phyloP scores from a whole-genome alignment of 2,797 vertebrate species.

The Syngnathus acus region DNA sequence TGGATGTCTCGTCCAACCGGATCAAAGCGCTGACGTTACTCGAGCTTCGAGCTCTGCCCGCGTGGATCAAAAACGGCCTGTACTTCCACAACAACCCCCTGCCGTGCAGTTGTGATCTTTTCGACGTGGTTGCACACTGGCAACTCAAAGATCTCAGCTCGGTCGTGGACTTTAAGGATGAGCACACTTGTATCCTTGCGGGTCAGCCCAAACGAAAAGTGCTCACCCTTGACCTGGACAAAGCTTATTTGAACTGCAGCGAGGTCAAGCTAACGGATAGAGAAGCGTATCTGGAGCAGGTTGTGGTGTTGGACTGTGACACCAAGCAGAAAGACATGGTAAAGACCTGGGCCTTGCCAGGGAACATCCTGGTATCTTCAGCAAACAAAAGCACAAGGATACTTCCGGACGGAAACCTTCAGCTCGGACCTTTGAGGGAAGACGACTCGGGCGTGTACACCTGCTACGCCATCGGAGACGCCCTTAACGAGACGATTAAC shows the following conservation, averaged over 20 bases:
- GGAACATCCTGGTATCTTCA: constrained; percentile 60
- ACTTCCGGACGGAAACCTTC: constrained; percentile 69
- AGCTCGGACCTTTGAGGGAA: constrained; percentile 65
- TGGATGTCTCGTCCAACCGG: constrained; percentile 87
- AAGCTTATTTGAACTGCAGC: constrained; percentile 59
- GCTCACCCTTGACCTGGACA: constrained; percentile 60
- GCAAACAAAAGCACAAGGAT: constrained; percentile 59
- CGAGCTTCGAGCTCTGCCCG: constrained; percentile 79
- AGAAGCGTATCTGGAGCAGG: constrained; percentile 78
- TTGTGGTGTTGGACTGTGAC: constrained; percentile 79
- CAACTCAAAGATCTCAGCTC: constrained; percentile 76
- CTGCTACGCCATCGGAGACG: constrained; percentile 80
- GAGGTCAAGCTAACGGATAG: constrained; percentile 62
- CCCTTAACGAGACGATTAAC: constrained; percentile 84
- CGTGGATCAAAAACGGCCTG: constrained; percentile 84
- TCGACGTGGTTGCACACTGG: constrained; percentile 80
- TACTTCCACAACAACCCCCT: constrained; percentile 88
- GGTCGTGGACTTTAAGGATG: constrained; percentile 76
- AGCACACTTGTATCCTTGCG: constrained; percentile 68
- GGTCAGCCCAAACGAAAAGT: constrained; percentile 49
- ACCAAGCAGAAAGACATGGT: constrained; percentile 70
- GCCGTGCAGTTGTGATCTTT: constrained; percentile 79
- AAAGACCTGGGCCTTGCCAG: constrained; percentile 81
- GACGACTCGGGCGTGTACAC: constrained; percentile 86
- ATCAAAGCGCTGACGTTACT: constrained; percentile 74